Evolutionary conservation across 2,113 vertebrate species (phyloP), one percentile per base, ranked within the genome.

Genomic region (Paralichthys olivaceus): DNA sequence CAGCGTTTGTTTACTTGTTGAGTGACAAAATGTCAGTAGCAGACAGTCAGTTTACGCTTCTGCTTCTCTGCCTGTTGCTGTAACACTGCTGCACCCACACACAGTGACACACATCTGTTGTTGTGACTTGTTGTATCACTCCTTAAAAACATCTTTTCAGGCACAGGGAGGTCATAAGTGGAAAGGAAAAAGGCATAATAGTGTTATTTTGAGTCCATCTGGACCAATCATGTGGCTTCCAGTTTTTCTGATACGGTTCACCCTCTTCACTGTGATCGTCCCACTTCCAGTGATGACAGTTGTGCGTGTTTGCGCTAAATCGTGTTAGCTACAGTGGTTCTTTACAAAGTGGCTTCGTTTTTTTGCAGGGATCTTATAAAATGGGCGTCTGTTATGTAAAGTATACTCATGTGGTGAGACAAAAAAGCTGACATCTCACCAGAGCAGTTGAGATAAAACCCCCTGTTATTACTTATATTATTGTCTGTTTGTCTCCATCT

Each of bases 1-100:
- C 68, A 54, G 76, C 69, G 79, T 85, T 81, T 92, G 84, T 90
- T 91, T 88, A 87, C 78, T 66, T 63, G 69, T 76, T 80, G 11
- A 40, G 17, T 20, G 19, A n/a, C 23, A 62, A 22, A 7, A 68
- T 70, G 19, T 20, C 43, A 65, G 58, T 43, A 56, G 55, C 51
- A 62, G 22, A 53, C 64, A 15, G 22, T 40, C 14, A 12, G 13
- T 61, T 69, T 73, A 51, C 58, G 61, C 77, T 77, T 68, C 67
- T 58, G 43, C 43, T 15, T n/a, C 64, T 56, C 72, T 78, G 66
- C 73, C 64, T 78, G 71, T 55, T 74, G 65, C 60, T 83, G 71
- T 12, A 37, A 69, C 72, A 22, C 17, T 56, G 54, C 7, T 72
- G 60, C 77, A 29, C 26, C 23, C 60, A 65, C 65, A 54, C 20